These are phyloP conservation scores for Sebastiscus tertius DNA, from an alignment of 2,797 vertebrate genomes.

Conservation along the genomic window DNA sequence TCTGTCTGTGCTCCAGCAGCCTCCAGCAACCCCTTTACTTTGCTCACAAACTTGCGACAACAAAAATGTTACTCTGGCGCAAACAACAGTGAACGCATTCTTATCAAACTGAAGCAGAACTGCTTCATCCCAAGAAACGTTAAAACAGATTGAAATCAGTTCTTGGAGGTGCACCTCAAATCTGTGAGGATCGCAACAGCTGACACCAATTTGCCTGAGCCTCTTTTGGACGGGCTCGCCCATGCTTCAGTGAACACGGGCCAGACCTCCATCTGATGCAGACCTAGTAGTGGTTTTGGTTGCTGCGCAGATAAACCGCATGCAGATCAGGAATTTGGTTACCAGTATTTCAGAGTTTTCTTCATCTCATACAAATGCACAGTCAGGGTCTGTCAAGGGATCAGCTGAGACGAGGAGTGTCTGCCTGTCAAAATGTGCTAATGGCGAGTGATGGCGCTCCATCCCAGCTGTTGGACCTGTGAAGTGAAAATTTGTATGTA, in stretches of 20 bases:
- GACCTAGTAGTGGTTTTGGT: constrained; percentile 55
- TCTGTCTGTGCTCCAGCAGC: constrained; percentile 53
- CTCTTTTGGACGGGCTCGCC: constrained; percentile 54
- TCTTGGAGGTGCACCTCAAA: constrained; percentile 55
- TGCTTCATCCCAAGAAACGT: not conserved
- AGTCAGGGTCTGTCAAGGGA: constrained; percentile 41
- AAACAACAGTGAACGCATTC: constrained; percentile 3
- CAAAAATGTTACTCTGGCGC: not conserved
- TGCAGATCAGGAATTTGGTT: constrained; percentile 69
- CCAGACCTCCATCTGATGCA: constrained; percentile 73
- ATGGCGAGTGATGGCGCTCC: not conserved
- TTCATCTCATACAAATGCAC: constrained; percentile 41
- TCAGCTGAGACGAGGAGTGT: constrained; percentile 29
- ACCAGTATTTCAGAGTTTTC: constrained; percentile 36
- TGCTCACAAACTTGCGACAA: constrained; percentile 22
- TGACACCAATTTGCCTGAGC: constrained; percentile 75
- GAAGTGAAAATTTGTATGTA: not conserved
- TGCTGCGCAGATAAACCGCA: constrained; percentile 57
- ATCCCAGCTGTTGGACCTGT: not conserved
- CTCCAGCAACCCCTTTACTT: constrained; percentile 36
- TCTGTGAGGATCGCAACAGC: constrained; percentile 67
- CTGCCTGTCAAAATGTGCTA: constrained; percentile 10
- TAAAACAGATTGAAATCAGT: constrained; percentile 15
- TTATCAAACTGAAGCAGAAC: constrained; percentile 21
- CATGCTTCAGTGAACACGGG: constrained; percentile 61